Conservation (phyloP, 92 coral and sea anemone genomes). For the Epizoanthus scotinus region DNA sequence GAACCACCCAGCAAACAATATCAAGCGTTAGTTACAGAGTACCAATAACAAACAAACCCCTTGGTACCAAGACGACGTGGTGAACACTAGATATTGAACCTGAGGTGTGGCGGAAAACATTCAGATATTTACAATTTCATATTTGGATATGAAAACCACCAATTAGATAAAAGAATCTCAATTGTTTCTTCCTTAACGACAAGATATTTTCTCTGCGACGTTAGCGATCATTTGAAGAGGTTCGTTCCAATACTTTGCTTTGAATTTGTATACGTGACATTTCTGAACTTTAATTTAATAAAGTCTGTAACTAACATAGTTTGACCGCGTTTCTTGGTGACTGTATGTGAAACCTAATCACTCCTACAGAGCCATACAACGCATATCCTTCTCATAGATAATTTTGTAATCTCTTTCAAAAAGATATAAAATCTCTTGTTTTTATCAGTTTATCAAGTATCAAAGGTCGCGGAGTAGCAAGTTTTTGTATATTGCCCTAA, state of each 20-base stretch:
- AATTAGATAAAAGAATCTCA: background rate
- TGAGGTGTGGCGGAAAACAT: constrained; percentile 39
- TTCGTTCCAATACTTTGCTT: background rate
- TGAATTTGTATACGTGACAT: background rate
- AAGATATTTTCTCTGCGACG: constrained; percentile 10
- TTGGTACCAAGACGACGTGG: background rate
- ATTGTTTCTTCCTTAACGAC: constrained; percentile 25
- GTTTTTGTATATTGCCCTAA: no score
- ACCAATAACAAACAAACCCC: constrained; percentile 15
- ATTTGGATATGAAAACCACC: constrained; percentile 31
- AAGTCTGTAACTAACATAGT: no score
- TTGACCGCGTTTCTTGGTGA: background rate
- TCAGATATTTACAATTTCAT: constrained; percentile 14
- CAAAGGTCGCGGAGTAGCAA: no score
- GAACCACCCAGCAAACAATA: background rate
- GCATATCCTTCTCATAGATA: no score
- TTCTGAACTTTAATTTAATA: background rate
- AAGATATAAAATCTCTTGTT: no score
- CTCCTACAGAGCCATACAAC: no score
- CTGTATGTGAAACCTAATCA: background rate
- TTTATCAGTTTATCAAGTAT: no score
- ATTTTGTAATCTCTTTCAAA: no score
- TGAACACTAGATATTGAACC: constrained; percentile 19
- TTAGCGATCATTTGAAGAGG: background rate
- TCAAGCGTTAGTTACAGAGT: constrained; percentile 13